A percentile compares a stretch with the other conserved stretches of the same genome.
phyloP scores from a whole-genome alignment of 2,113 vertebrate genomes.

The Oryzias javanicus region DNA sequence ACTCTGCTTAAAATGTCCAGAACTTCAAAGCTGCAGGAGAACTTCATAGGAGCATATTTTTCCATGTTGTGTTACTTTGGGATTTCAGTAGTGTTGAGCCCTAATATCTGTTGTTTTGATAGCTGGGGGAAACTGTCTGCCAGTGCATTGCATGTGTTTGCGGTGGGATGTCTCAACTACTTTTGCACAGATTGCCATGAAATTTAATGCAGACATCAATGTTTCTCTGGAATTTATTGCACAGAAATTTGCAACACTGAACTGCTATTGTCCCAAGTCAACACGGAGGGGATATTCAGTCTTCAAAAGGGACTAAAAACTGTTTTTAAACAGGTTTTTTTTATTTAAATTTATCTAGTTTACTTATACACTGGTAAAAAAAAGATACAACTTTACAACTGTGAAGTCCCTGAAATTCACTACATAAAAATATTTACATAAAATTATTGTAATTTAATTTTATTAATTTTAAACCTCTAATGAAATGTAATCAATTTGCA shows the following conservation, averaged over 20 bases:
- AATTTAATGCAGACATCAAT: not conserved
- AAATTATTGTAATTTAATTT: too few species aligned
- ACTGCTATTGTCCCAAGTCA: not conserved
- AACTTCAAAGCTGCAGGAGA: constrained; percentile 51
- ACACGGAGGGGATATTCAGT: too few species aligned
- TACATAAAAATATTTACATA: too few species aligned
- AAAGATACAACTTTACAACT: too few species aligned
- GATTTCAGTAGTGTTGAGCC: constrained; percentile 18
- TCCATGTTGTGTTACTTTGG: constrained; percentile 4
- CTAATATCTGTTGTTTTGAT: not conserved
- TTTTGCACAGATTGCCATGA: not conserved
- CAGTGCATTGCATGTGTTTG: not conserved
- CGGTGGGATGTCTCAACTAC: not conserved
- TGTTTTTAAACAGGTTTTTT: too few species aligned
- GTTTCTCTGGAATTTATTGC: not conserved
- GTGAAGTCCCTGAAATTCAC: too few species aligned
- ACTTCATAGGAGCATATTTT: constrained; percentile 26
- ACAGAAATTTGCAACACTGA: not conserved
- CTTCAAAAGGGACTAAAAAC: too few species aligned
- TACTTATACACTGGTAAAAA: too few species aligned
- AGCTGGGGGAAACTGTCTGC: not conserved
- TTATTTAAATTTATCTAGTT: too few species aligned
- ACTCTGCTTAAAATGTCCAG: constrained; percentile 13
- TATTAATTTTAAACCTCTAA: too few species aligned
- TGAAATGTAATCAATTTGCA: too few species aligned